These are phyloP conservation scores for Acrossocheilus wenchowensis DNA, from an alignment of 2,797 vertebrate genomes.

Conservation along the genomic window DNA sequence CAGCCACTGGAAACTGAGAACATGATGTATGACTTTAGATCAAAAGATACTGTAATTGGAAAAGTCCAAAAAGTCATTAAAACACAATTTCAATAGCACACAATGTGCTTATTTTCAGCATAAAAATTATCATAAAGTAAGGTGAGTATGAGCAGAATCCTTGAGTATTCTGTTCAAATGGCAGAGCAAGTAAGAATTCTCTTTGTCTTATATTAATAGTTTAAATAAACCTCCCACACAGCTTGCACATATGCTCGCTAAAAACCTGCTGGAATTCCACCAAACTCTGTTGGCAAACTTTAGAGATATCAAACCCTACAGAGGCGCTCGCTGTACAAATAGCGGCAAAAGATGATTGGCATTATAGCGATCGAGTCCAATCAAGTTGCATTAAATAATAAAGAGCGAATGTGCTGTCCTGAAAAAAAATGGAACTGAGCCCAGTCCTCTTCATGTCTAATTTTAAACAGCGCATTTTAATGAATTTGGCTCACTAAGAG, in stretches of 20 bases:
- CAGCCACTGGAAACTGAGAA: no score
- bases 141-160: neutral
- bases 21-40: neutral
- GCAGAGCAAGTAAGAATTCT: conserved; percentile 18
- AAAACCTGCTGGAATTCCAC: conserved; percentile 28
- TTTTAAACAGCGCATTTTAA: conserved; percentile 8
- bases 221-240: conserved; percentile 42
- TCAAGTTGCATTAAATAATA: conserved; percentile 33
- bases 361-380: conserved; percentile 15
- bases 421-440: conserved; percentile 15
- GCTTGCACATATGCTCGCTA: conserved; percentile 30
- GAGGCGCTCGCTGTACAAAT: neutral
- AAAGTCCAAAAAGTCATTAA: neutral
- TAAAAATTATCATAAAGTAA: neutral
- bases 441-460: conserved; percentile 8
- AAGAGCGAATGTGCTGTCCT: conserved; percentile 33
- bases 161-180: neutral
- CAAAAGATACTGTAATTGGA: neutral
- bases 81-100: neutral
- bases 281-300: conserved; percentile 36
- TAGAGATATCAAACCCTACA: neutral
- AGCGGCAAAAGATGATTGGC: conserved; percentile 8
- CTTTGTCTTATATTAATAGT: conserved; percentile 17
- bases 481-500: neutral
- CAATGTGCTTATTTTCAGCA: neutral